phyloP scores from a whole-genome alignment of 2,888 invertebrate species.

The Drosophila quinaria region DNA sequence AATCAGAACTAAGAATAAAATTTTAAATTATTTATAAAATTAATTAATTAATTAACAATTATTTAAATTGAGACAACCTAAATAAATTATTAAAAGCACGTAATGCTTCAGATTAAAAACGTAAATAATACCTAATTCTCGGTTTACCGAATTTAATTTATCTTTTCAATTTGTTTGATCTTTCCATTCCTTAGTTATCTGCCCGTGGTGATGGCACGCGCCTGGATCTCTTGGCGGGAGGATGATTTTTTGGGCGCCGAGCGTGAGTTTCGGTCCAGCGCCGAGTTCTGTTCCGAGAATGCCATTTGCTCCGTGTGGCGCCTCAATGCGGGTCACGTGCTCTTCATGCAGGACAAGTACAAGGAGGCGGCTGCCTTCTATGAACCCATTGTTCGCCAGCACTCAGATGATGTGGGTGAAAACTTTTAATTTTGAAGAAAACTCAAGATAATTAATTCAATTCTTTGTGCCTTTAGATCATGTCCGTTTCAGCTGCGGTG shows the following conservation, averaged over 20 bases:
- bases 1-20: too few species aligned
- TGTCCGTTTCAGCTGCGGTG: conserved; percentile 98
- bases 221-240: conserved; percentile 99
- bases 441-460: background rate
- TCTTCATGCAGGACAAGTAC: conserved; percentile 99
- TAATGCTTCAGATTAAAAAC: too few species aligned
- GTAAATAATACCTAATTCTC: background rate
- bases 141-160: too few species aligned
- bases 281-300: conserved; percentile 99
- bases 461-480: conserved; percentile 87
- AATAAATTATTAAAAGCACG: too few species aligned
- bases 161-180: background rate
- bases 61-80: too few species aligned
- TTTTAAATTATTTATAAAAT: too few species aligned
- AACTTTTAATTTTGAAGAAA: background rate
- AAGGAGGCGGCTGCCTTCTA: conserved; percentile 99
- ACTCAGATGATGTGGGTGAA: conserved; percentile 91
- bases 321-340: conserved; percentile 98
- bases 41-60: too few species aligned
- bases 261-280: conserved; percentile 97
- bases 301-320: conserved; percentile 93
- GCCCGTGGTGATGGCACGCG: conserved; percentile 99
- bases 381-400: conserved; percentile 98
- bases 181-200: conserved; percentile 90
- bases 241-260: conserved; percentile 98